phyloP scores from a whole-genome alignment of 2,888 invertebrate genomes.

The Ophonus ardosiacus region DNA sequence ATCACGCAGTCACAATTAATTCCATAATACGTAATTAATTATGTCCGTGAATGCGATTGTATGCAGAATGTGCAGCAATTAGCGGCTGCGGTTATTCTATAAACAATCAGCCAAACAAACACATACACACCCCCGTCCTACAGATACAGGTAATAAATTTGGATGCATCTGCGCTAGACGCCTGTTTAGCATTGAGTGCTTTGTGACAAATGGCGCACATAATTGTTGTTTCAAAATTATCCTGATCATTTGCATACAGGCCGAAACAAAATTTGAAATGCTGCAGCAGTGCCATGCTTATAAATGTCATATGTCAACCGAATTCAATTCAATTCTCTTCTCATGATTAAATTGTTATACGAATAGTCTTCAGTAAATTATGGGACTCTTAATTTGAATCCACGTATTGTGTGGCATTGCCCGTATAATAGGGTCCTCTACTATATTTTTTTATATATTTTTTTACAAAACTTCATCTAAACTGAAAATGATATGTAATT shows the following conservation, averaged over 20 bases:
- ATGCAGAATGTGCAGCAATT: conserved; percentile 24
- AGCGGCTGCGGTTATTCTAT: conserved; percentile 20
- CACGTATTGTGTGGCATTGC: too few species aligned
- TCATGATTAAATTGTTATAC: too few species aligned
- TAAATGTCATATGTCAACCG: too few species aligned
- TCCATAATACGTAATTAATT: conserved; percentile 42
- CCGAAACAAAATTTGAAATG: too few species aligned
- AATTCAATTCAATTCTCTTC: too few species aligned
- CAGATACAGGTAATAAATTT: conserved; percentile 30
- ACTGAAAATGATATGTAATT: too few species aligned
- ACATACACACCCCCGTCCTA: neutral
- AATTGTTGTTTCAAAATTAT: conserved; percentile 26
- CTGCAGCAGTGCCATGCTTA: too few species aligned
- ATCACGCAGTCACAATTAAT: conserved; percentile 22
- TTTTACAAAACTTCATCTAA: too few species aligned
- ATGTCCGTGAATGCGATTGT: conserved; percentile 21
- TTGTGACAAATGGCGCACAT: conserved; percentile 1
- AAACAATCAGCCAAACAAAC: conserved; percentile 8
- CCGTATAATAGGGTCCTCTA: too few species aligned
- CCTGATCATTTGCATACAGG: neutral
- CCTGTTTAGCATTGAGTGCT: conserved; percentile 35
- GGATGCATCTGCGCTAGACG: conserved; percentile 16
- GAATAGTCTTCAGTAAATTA: too few species aligned
- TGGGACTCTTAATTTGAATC: too few species aligned
- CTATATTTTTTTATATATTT: too few species aligned